phyloP scores from a whole-genome alignment of 2,113 vertebrate genomes.

The Heterocephalus glaber region DNA sequence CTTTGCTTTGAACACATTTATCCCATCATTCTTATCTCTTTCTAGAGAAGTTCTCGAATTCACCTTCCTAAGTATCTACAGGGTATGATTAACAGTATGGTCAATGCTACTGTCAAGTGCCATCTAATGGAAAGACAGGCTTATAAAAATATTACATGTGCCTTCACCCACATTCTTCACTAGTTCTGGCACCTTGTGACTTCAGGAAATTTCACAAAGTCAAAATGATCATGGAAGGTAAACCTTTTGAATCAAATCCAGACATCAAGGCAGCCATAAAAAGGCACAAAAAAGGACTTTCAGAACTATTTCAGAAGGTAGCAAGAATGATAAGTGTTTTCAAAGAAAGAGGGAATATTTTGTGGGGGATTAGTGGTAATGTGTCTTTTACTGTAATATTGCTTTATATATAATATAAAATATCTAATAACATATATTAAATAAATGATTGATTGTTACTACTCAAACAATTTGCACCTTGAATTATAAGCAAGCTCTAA shows the following conservation, averaged over 20 bases:
- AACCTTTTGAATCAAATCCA: background rate
- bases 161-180: background rate
- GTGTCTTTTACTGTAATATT: background rate
- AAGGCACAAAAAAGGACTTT: background rate
- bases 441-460: background rate
- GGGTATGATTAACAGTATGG: background rate
- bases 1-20: background rate
- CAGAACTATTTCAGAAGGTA: background rate
- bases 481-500: background rate
- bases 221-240: background rate
- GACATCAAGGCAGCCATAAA: background rate
- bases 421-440: background rate
- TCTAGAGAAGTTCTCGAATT: background rate
- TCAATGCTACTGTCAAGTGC: background rate
- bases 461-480: background rate
- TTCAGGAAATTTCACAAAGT: background rate
- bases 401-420: background rate
- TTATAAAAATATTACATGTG: background rate
- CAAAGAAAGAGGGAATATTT: background rate
- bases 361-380: background rate
- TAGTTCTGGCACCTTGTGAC: background rate
- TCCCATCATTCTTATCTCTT: background rate
- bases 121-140: background rate
- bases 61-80: background rate
- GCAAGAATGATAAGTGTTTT: background rate